These are phyloP conservation scores for Salmo trutta DNA, from an alignment of 2,797 vertebrate genomes.

Conservation along the genomic window DNA sequence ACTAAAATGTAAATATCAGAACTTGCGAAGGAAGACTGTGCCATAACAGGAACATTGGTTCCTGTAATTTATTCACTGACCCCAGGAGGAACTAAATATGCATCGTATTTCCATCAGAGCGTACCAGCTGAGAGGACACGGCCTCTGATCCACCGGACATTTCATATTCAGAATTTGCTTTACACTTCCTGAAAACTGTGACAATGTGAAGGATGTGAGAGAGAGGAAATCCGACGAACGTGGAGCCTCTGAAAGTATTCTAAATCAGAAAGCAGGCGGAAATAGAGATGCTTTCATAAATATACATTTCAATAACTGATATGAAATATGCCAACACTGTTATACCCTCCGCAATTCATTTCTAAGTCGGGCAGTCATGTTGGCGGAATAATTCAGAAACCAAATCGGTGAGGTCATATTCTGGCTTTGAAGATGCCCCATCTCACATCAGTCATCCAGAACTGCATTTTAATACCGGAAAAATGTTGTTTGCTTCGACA, in stretches of 20 bases:
- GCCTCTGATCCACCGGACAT: neutral
- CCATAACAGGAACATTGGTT: neutral
- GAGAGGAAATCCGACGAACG: neutral
- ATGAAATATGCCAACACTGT: neutral
- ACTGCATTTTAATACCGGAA: neutral
- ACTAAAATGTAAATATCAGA: neutral
- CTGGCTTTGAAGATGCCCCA: neutral
- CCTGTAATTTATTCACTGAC: neutral
- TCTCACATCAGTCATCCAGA: neutral
- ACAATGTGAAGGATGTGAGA: neutral
- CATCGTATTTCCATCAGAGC: neutral
- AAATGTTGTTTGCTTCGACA: neutral
- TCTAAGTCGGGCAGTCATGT: slow-evolving; percentile 13
- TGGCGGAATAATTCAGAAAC: slow-evolving; percentile 31
- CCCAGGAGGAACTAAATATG: neutral
- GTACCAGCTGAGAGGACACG: neutral
- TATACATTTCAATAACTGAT: slow-evolving; percentile 23
- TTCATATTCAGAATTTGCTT: neutral
- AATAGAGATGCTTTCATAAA: slow-evolving; percentile 33
- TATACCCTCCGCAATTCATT: slow-evolving; percentile 2
- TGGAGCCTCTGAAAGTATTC: slow-evolving; percentile 4
- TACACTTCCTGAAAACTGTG: neutral
- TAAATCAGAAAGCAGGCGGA: slow-evolving; percentile 21
- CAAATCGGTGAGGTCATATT: slow-evolving; percentile 28
- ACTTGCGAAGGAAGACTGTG: neutral